Evolutionary conservation across 2,888 invertebrate species (phyloP), one percentile per base, ranked within the genome.

Genomic region (Netelia melanura): DNA sequence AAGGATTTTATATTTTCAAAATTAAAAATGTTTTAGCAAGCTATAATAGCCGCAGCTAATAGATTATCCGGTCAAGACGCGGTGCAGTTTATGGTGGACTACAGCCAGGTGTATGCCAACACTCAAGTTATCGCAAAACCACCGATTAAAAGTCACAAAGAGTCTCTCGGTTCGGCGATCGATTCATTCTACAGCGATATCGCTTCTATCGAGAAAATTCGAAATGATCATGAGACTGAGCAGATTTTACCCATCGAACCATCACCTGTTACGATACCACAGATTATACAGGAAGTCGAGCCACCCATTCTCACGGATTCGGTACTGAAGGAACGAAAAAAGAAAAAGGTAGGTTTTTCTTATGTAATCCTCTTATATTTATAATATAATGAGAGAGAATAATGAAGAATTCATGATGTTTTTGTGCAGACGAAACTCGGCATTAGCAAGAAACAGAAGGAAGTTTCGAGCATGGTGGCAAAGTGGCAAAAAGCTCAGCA

Each of bases 401-500:
- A 23, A 61, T 54, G 11, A 38, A 71, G 54, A 52, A 38, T 21
- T 68, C 8, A 3, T n/a, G 9, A 61, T 65, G 1, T 71, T 25
- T 68, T 54, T 77, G 48, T 94, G 23, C 90, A 96, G 95, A 92
- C 95, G 8, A 96, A 95, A 93, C 90, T 95, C 58, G 95, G 95
- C n/a, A 93, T 96, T 58, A 94, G 96, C 3, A 94, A 96, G 93
- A 96, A 96, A 92, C 96, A 96, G 91, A 96, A 96, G 90, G 96
- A 96, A 84, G 96, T 96, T 44, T 95, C 96, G 1, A 95, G 95
- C 62, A 94, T 96, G 90, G 96, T 97, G 0, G 96, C 96, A 76
- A 96, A 96, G 89, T 97, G 97, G 97, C 96, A 96, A 92, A 96
- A 95, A 89, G 96, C 96, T 62, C 96, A 96, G 91, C 95, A 95